Percentiles rank a stretch among this genome's conserved stretches.
Conservation (phyloP, 2,888 invertebrate genomes). For the Drosophila mercatorum region DNA sequence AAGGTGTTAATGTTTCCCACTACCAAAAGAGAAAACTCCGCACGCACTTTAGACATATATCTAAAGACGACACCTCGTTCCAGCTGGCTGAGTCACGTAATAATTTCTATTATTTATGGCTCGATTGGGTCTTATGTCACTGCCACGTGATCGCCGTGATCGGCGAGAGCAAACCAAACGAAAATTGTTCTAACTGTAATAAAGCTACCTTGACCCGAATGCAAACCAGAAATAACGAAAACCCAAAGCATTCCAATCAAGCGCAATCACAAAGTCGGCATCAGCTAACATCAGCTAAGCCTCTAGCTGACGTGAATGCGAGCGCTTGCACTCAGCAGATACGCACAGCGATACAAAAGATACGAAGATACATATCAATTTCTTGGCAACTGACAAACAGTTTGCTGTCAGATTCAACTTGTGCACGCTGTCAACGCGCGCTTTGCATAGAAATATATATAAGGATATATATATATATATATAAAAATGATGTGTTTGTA, state of each 20-base stretch:
- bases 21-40: slow-evolving; percentile 22
- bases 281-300: slow-evolving; percentile 16
- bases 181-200: slow-evolving; percentile 72
- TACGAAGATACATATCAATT: slow-evolving; percentile 61
- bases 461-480: not conserved
- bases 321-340: slow-evolving; percentile 65
- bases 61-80: not conserved
- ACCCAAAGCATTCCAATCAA: slow-evolving; percentile 56
- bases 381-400: slow-evolving; percentile 61
- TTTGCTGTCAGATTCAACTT: slow-evolving; percentile 75
- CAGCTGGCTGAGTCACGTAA: slow-evolving; percentile 55
- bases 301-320: slow-evolving; percentile 38
- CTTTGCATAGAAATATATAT: slow-evolving; percentile 1
- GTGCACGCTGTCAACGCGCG: slow-evolving; percentile 49
- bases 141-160: slow-evolving; percentile 64
- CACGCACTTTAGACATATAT: slow-evolving; percentile 38
- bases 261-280: slow-evolving; percentile 59
- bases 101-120: slow-evolving; percentile 6
- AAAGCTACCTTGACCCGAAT: slow-evolving; percentile 65
- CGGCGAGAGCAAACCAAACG: slow-evolving; percentile 47
- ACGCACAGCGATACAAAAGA: slow-evolving; percentile 25
- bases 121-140: slow-evolving; percentile 48
- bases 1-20: slow-evolving; percentile 35
- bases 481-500: slow-evolving; percentile 11
- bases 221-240: slow-evolving; percentile 8